Evolutionary conservation across 2,797 vertebrate species (phyloP).

Genomic region (Cyclura pinguis): DNA sequence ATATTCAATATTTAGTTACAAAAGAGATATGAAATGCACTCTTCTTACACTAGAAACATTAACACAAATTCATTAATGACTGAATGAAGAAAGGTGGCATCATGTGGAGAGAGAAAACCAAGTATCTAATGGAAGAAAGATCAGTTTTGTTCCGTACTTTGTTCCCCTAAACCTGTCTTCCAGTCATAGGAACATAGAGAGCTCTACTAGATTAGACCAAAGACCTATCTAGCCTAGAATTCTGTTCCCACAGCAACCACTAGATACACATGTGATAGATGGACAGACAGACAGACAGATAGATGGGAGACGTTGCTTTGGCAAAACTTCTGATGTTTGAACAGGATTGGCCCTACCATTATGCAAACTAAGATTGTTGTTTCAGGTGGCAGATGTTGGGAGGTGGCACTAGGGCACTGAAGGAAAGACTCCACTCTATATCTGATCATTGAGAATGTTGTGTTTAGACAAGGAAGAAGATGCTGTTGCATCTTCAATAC

Average conservation of each 20-base stretch:
- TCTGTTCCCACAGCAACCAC: background rate
- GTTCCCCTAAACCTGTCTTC: background rate
- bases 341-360: background rate
- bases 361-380: background rate
- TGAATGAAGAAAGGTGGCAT: background rate
- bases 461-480: too few relatives aligned
- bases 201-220: background rate
- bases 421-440: too few relatives aligned
- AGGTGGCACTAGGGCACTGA: too few relatives aligned
- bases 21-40: background rate
- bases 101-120: background rate
- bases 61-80: background rate
- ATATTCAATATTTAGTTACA: constrained; percentile 11
- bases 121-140: background rate
- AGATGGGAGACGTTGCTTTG: background rate
- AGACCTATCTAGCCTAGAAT: background rate
- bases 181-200: background rate
- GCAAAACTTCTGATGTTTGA: too few relatives aligned
- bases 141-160: background rate
- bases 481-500: too few relatives aligned
- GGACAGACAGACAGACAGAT: background rate
- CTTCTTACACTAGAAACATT: background rate
- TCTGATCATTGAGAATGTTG: too few relatives aligned
- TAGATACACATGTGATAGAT: background rate
- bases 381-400: too few relatives aligned